These are phyloP conservation scores for Dicranocentrus wangi DNA, from an alignment of 2,888 invertebrate genomes.

Conservation along the genomic window DNA sequence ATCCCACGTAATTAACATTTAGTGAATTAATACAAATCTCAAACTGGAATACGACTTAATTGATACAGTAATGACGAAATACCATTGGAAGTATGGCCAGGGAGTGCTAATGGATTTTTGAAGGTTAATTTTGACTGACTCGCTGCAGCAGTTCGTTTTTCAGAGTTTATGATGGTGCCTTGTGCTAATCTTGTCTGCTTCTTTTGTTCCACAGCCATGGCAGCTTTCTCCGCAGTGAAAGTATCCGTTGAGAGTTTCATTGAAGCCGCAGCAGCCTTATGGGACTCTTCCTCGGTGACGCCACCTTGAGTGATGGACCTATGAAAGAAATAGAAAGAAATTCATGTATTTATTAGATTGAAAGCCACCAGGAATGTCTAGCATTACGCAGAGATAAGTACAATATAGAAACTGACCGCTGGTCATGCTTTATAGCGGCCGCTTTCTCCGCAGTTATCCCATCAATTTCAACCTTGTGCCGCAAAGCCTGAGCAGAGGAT, in stretches of 20 bases:
- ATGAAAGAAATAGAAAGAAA: not conserved
- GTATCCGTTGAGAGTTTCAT: slow-evolving; percentile 90
- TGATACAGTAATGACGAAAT: slow-evolving; percentile 13
- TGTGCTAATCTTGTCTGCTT: slow-evolving; percentile 69
- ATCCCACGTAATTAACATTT: not conserved
- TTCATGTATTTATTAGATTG: not conserved
- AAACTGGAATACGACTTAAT: no score
- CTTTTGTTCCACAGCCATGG: slow-evolving; percentile 69
- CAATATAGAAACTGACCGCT: slow-evolving; percentile 77
- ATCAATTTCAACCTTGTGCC: slow-evolving; percentile 87
- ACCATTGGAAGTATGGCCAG: slow-evolving; percentile 76
- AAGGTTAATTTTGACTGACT: slow-evolving; percentile 87
- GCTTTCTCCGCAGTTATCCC: slow-evolving; percentile 90
- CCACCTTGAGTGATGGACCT: slow-evolving; percentile 88
- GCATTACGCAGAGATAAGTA: not conserved
- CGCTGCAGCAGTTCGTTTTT: slow-evolving; percentile 84
- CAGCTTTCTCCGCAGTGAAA: slow-evolving; percentile 86
- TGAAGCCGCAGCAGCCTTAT: slow-evolving; percentile 87
- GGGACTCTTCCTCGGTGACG: slow-evolving; percentile 88
- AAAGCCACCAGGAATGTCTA: no score
- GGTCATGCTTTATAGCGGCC: slow-evolving; percentile 83
- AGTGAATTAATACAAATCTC: not conserved
- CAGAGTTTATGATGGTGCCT: slow-evolving; percentile 81
- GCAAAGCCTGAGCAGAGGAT: slow-evolving; percentile 82
- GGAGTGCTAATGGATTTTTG: slow-evolving; percentile 74